Evolutionary conservation across 2,888 invertebrate species (phyloP).

Genomic region (Nymphalis c-album): DNA sequence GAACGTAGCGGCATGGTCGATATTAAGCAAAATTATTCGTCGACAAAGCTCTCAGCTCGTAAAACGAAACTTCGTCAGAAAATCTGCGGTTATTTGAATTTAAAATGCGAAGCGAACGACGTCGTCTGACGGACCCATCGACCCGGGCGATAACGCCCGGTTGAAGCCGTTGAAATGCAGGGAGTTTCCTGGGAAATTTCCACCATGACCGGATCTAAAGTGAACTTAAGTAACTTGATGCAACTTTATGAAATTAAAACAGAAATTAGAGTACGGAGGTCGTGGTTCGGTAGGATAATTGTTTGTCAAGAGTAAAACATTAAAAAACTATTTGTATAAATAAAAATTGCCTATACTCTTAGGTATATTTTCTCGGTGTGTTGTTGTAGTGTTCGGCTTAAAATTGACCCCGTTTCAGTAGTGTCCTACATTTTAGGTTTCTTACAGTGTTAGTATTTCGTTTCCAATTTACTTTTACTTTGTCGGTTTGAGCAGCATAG

Average conservation of each 20-base stretch:
- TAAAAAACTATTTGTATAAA: neutral
- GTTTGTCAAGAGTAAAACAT: neutral
- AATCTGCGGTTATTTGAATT: slow-evolving; percentile 61
- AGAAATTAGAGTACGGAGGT: slow-evolving; percentile 11
- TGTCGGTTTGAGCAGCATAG: neutral
- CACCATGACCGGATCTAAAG: slow-evolving; percentile 47
- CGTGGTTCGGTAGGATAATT: neutral
- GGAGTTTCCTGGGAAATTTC: slow-evolving; percentile 55
- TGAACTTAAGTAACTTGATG: slow-evolving; percentile 43
- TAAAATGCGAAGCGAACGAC: slow-evolving; percentile 57
- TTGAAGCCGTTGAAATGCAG: slow-evolving; percentile 43
- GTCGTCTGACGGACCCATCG: slow-evolving; percentile 44
- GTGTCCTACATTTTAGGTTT: slow-evolving; percentile 10
- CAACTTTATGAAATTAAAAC: slow-evolving; percentile 18
- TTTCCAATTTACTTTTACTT: slow-evolving; percentile 9
- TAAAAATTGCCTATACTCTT: neutral
- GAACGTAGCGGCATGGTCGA: slow-evolving; percentile 41
- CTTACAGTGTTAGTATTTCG: slow-evolving; percentile 3
- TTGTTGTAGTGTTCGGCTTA: neutral
- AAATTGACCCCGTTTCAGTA: neutral
- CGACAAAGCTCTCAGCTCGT: slow-evolving; percentile 45
- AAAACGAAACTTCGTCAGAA: slow-evolving; percentile 47
- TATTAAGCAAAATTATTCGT: slow-evolving; percentile 56
- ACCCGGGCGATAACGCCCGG: slow-evolving; percentile 55
- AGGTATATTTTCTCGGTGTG: neutral